phyloP scores from a whole-genome alignment of 2,113 vertebrate genomes.

The Ageneiosus marmoratus region DNA sequence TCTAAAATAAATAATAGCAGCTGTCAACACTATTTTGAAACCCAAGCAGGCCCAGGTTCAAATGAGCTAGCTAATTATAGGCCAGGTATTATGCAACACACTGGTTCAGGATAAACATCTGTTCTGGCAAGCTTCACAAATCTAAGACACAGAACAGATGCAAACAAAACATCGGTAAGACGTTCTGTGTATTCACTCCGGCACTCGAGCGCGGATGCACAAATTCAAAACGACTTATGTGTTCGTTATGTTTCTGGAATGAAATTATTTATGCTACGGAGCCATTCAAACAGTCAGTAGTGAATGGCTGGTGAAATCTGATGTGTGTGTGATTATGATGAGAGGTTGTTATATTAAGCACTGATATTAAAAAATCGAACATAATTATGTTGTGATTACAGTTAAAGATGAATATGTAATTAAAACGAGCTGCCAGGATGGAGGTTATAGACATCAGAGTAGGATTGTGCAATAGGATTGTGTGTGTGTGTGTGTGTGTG shows the following conservation, averaged over 20 bases:
- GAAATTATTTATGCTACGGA: background rate
- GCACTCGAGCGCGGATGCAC: background rate
- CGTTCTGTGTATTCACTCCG: background rate
- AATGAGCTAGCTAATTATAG: background rate
- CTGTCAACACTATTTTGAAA: background rate
- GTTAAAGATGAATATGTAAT: background rate
- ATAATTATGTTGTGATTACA: conserved; percentile 13
- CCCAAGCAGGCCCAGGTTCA: background rate
- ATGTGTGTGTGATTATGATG: background rate
- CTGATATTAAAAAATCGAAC: background rate
- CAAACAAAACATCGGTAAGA: background rate
- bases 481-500: background rate
- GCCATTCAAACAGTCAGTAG: background rate
- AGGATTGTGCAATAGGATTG: background rate
- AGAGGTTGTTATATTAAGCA: background rate
- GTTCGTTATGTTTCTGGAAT: background rate
- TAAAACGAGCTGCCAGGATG: background rate
- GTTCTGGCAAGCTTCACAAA: background rate
- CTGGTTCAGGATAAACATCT: background rate
- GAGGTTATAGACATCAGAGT: background rate
- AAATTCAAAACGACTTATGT: background rate
- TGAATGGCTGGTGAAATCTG: background rate
- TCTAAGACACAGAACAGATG: background rate
- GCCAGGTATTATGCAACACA: background rate
- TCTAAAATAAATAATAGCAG: background rate